phyloP scores from a whole-genome alignment of 2,113 vertebrate genomes.

The Aegithalos caudatus region DNA sequence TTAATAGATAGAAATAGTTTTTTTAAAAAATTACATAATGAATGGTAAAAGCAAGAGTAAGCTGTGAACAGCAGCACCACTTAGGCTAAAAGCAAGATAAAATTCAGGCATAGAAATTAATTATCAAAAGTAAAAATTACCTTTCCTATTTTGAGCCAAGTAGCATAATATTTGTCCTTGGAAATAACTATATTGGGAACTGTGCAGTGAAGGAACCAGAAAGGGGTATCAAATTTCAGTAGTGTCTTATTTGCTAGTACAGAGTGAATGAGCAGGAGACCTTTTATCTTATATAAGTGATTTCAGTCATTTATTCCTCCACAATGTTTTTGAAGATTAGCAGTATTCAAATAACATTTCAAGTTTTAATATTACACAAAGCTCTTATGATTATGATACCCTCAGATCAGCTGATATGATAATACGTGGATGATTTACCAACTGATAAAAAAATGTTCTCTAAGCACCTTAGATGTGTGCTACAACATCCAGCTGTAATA shows the following conservation, averaged over 20 bases:
- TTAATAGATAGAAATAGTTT: neutral
- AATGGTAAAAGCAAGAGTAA: neutral
- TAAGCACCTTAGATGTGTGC: neutral
- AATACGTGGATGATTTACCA: neutral
- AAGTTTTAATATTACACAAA: neutral
- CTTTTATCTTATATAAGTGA: neutral
- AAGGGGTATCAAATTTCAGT: neutral
- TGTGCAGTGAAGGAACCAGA: neutral
- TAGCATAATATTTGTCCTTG: neutral
- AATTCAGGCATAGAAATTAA: neutral
- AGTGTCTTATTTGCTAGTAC: neutral
- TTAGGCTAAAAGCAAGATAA: neutral
- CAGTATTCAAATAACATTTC: neutral
- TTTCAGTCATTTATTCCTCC: neutral
- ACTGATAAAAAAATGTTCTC: neutral
- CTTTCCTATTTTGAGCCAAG: neutral
- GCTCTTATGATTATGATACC: neutral
- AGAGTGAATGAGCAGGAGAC: neutral
- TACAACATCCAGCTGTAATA: neutral
- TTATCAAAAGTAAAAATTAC: neutral
- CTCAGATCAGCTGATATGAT: neutral
- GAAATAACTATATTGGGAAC: neutral
- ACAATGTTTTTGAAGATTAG: neutral
- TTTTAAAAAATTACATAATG: neutral
- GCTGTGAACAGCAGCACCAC: neutral